Evolutionary conservation across 2,113 vertebrate species (phyloP).

Genomic region (Menidia beryllina): DNA sequence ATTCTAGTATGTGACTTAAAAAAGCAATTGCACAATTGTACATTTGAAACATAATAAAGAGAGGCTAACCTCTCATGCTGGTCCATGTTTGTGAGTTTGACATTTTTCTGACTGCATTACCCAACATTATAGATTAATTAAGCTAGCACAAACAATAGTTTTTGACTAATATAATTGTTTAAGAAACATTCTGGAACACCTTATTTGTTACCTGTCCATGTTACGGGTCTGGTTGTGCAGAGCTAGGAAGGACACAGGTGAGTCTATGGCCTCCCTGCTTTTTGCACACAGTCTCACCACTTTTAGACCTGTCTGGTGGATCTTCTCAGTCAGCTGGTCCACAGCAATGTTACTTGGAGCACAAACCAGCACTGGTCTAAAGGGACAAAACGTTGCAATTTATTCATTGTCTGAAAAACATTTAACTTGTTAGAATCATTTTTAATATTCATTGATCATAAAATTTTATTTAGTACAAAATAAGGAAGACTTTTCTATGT

Average conservation of each 20-base stretch:
- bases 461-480: too few relatives aligned
- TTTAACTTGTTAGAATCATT: background rate
- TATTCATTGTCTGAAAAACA: too few relatives aligned
- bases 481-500: too few relatives aligned
- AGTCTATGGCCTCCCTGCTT: constrained; percentile 97
- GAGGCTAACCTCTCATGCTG: too few relatives aligned
- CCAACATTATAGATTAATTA: too few relatives aligned
- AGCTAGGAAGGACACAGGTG: constrained; percentile 95
- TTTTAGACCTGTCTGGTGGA: constrained; percentile 96
- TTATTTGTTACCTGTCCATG: constrained; percentile 92
- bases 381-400: background rate
- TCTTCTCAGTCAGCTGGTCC: constrained; percentile 98
- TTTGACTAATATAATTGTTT: background rate
- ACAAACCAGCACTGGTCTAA: constrained; percentile 95
- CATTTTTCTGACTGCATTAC: too few relatives aligned
- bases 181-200: background rate
- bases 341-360: constrained; percentile 98
- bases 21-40: too few relatives aligned
- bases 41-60: too few relatives aligned
- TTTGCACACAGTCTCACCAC: constrained; percentile 97
- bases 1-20: too few relatives aligned
- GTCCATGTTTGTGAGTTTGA: too few relatives aligned
- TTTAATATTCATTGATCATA: too few relatives aligned
- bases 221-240: constrained; percentile 99
- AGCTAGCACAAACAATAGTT: too few relatives aligned